Percentiles rank a stretch among this genome's conserved stretches.
phyloP scores from a whole-genome alignment of 2,888 invertebrate species.

The Synanthedon vespiformis region DNA sequence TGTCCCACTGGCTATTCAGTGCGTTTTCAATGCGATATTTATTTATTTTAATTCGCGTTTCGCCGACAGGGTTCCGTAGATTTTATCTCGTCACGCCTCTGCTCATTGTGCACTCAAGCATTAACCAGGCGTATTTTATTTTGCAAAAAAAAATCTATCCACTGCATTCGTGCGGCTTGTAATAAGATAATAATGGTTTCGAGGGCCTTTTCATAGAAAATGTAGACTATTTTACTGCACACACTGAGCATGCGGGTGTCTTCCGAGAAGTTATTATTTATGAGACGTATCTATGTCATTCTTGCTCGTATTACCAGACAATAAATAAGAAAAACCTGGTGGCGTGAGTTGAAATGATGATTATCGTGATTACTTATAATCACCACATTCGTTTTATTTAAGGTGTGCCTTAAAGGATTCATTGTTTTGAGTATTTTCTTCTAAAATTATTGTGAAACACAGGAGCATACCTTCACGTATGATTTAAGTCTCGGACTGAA shows the following conservation, averaged over 20 bases:
- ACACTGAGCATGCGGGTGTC: neutral
- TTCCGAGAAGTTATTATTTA: neutral
- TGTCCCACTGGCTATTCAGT: slow-evolving; percentile 56
- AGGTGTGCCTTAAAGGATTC: no score
- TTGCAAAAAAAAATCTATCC: slow-evolving; percentile 32
- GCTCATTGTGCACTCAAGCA: slow-evolving; percentile 17
- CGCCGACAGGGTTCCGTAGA: slow-evolving; percentile 46
- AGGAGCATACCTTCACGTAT: slow-evolving; percentile 32
- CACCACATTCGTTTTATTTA: no score
- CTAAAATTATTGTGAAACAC: neutral
- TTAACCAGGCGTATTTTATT: slow-evolving; percentile 37
- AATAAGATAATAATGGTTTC: slow-evolving; percentile 35
- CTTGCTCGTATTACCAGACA: no score
- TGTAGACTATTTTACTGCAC: slow-evolving; percentile 12
- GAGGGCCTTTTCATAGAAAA: slow-evolving; percentile 16
- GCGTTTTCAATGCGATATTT: slow-evolving; percentile 55
- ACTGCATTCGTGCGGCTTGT: slow-evolving; percentile 38
- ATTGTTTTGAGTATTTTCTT: no score
- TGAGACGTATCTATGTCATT: neutral
- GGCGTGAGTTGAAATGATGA: no score
- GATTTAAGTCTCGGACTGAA: slow-evolving; percentile 15
- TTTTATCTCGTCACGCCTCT: slow-evolving; percentile 64
- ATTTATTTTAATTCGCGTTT: slow-evolving; percentile 56
- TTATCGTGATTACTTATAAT: no score
- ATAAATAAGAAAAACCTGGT: no score